Percentiles rank a stretch among this genome's conserved stretches.
These are phyloP conservation scores for Phania funesta DNA, from an alignment of 2,888 invertebrate species.

Conservation along the genomic window DNA sequence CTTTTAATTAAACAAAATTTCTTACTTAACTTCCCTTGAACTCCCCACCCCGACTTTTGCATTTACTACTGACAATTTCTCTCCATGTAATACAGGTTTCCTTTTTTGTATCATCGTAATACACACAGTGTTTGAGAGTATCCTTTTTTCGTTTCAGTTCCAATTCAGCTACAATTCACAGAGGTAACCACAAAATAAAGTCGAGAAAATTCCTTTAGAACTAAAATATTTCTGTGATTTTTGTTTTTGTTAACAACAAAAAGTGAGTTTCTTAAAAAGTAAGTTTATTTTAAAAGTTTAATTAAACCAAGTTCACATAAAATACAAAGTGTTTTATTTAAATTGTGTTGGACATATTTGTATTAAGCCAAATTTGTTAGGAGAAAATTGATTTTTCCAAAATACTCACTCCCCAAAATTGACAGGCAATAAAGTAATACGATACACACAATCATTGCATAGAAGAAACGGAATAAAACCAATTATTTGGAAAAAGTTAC, in stretches of 20 bases:
- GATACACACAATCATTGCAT: slow-evolving; percentile 18
- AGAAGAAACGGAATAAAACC: slow-evolving; percentile 16
- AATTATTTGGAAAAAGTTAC: slow-evolving; percentile 31
- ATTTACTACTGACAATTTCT: no score
- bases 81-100: background rate
- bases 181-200: slow-evolving; percentile 55
- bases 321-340: background rate
- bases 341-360: background rate
- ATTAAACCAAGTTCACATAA: background rate
- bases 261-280: slow-evolving; percentile 19
- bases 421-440: slow-evolving; percentile 51
- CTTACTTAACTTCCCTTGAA: background rate
- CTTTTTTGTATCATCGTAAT: background rate
- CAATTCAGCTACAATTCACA: slow-evolving; percentile 60
- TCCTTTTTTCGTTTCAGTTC: slow-evolving; percentile 61
- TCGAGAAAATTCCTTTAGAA: slow-evolving; percentile 59
- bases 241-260: background rate
- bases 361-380: background rate
- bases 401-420: slow-evolving; percentile 46
- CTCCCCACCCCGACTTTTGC: no score
- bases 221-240: background rate
- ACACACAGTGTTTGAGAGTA: slow-evolving; percentile 30
- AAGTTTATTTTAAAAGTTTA: slow-evolving; percentile 31
- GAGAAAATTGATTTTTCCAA: slow-evolving; percentile 64
- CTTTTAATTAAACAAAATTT: background rate